These are phyloP conservation scores for human (Homo sapiens) DNA, from an alignment of 2,113 vertebrate species.

Conservation along the genomic window DNA sequence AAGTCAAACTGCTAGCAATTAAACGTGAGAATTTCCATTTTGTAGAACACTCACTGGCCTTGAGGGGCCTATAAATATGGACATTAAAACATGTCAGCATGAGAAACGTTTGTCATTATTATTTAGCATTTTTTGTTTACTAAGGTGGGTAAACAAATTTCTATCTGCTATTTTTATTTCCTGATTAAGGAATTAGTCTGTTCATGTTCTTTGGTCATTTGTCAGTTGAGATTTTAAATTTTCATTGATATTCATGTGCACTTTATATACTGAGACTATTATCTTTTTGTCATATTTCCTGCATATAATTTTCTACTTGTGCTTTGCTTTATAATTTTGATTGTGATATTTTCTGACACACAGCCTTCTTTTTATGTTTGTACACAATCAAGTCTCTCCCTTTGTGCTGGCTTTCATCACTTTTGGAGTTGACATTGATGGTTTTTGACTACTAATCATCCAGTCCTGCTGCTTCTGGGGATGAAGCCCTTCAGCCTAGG, in stretches of 20 bases:
- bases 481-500: not conserved
- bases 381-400: not conserved
- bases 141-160: slow-evolving; percentile 15
- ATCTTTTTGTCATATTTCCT: not conserved
- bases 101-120: not conserved
- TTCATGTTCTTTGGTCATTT: not conserved
- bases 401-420: not conserved
- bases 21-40: slow-evolving; percentile 27
- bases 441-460: not conserved
- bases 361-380: not conserved
- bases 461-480: not conserved
- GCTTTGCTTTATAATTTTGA: slow-evolving; percentile 11
- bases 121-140: not conserved
- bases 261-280: not conserved
- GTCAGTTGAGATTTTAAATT: slow-evolving; percentile 20
- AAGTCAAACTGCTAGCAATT: not conserved
- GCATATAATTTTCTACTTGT: not conserved
- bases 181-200: not conserved
- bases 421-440: slow-evolving; percentile 9
- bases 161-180: not conserved
- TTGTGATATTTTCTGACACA: not conserved
- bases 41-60: not conserved
- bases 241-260: not conserved
- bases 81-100: not conserved
- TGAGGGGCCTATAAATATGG: not conserved